Conservation (phyloP, 2,797 vertebrate species). For the Enoplosus armatus region DNA sequence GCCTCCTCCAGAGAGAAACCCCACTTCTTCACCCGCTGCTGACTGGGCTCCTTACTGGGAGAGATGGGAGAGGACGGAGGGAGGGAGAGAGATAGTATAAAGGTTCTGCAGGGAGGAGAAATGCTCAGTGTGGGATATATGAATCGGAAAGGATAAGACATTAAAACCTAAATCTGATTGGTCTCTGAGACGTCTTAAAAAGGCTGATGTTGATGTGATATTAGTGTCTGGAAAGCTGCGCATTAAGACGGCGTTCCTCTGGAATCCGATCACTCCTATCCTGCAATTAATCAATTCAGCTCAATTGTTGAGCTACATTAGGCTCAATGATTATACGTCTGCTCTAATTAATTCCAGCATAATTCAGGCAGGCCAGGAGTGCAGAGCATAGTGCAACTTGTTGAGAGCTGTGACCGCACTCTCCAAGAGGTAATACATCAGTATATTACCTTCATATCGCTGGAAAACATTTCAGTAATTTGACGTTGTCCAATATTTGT, state of each 20-base stretch:
- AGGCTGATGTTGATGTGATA: conserved; percentile 10
- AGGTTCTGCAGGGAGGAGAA: conserved; percentile 6
- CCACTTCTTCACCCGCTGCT: conserved; percentile 97
- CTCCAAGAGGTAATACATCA: not conserved
- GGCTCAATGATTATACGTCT: conserved; percentile 57
- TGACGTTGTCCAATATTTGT: not conserved
- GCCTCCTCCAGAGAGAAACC: conserved; percentile 96
- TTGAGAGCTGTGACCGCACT: conserved; percentile 1
- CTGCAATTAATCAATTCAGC: conserved; percentile 63
- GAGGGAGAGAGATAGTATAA: not conserved
- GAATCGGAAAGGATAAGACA: conserved; percentile 13
- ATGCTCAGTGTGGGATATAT: not conserved
- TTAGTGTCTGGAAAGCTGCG: conserved; percentile 29
- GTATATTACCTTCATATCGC: conserved; percentile 3
- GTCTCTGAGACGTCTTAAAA: not conserved
- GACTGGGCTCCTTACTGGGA: conserved; percentile 95
- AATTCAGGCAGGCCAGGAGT: conserved; percentile 45
- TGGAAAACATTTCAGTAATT: conserved; percentile 19
- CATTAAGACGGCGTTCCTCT: conserved; percentile 37
- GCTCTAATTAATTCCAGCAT: conserved; percentile 60
- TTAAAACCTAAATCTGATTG: conserved; percentile 6
- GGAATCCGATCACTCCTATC: conserved; percentile 51
- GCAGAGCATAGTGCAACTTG: conserved; percentile 22
- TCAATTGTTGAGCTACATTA: conserved; percentile 73
- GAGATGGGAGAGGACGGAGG: conserved; percentile 63